phyloP scores from a whole-genome alignment of 2,797 vertebrate genomes.

The Emys orbicularis region DNA sequence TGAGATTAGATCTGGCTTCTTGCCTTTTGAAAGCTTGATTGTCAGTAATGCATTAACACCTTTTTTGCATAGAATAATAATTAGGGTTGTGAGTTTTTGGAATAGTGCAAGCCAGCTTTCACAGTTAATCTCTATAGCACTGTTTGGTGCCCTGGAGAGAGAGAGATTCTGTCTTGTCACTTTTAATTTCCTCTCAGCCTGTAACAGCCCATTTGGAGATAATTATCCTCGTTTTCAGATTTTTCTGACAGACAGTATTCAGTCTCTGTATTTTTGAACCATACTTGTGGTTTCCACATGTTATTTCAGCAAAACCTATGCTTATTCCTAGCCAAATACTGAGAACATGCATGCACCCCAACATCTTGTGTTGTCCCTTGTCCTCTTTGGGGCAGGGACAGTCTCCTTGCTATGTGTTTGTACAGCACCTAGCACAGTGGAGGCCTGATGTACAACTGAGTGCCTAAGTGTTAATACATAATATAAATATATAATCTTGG shows the following conservation, averaged over 20 bases:
- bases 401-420: neutral
- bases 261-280: neutral
- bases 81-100: neutral
- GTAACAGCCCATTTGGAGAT: constrained; percentile 41
- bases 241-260: neutral
- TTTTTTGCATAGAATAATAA: neutral
- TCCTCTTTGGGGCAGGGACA: neutral
- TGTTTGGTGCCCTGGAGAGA: constrained; percentile 23
- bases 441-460: neutral
- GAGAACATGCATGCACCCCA: neutral
- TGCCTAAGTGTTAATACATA: neutral
- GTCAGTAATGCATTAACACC: neutral
- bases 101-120: constrained; percentile 19
- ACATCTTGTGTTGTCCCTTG: neutral
- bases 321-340: neutral
- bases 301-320: neutral
- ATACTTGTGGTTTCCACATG: neutral
- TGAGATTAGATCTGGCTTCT: neutral
- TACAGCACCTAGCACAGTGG: neutral
- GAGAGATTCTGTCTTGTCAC: neutral
- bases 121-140: neutral
- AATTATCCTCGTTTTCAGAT: neutral
- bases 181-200: constrained; percentile 4
- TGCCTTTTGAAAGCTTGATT: neutral
- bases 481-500: neutral